These are phyloP conservation scores for Eurystomus glaucurus DNA, from an alignment of 2,797 vertebrate genomes.

Conservation along the genomic window DNA sequence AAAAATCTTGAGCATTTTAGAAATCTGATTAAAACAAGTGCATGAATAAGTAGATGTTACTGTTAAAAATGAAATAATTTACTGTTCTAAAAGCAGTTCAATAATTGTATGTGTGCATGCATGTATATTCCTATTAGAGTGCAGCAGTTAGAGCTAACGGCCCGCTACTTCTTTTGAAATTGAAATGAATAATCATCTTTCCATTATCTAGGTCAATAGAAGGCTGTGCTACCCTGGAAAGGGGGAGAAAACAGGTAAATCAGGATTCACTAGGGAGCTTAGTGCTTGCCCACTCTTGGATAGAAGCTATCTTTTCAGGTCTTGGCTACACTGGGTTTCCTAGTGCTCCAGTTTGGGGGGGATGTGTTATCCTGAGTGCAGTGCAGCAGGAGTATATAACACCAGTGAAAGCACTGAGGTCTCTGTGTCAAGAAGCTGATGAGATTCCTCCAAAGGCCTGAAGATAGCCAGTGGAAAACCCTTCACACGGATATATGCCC, in stretches of 20 bases:
- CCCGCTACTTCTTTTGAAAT: conserved; percentile 58
- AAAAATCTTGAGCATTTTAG: background rate
- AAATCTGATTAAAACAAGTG: background rate
- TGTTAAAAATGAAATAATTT: background rate
- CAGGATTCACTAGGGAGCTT: background rate
- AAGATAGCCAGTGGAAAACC: background rate
- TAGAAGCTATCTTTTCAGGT: background rate
- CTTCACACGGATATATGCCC: rapidly evolving
- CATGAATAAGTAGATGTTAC: background rate
- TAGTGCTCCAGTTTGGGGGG: rapidly evolving
- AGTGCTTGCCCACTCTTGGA: background rate
- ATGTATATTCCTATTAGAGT: background rate
- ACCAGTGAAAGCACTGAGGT: background rate
- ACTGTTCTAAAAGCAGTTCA: background rate
- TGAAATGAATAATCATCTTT: conserved; percentile 59
- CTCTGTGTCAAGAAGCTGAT: background rate
- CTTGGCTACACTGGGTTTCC: background rate
- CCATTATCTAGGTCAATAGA: conserved; percentile 55
- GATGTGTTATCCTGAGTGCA: background rate
- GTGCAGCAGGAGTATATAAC: background rate
- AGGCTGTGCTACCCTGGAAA: conserved; percentile 19
- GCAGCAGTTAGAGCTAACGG: conserved; percentile 9
- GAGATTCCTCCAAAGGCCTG: background rate
- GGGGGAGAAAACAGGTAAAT: conserved; percentile 19
- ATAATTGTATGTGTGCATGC: background rate